Evolutionary conservation across 2,797 vertebrate species (phyloP), one percentile per base, ranked within the genome.

Genomic region (Onychomys leucogaster): DNA sequence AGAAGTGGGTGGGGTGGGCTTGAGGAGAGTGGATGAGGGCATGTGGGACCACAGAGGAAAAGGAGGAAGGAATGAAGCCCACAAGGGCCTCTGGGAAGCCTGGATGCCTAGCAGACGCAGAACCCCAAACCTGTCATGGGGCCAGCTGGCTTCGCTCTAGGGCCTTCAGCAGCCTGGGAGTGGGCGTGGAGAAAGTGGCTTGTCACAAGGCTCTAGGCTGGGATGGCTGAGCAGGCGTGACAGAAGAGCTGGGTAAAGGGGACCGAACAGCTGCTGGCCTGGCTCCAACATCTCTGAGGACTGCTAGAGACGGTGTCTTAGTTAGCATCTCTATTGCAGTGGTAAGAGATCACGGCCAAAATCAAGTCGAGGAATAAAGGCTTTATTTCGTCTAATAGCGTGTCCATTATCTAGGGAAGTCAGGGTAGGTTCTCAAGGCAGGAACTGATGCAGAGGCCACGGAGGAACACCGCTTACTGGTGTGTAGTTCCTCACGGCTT

Each of bases 161-260:
- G 88, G 88, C 96, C 92, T 94, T 95, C 61, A 52, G 95, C 96
- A 96, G 96, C 89, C 97, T 90, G 95, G 95, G 96, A 97, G 94
- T 97, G 96, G 95, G 96, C 0, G 59, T 97, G 97, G 95, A 96
- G 95, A 95, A 94, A 84, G 94, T 34, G 10, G 86, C 85, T 97
- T 90, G 94, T 96, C 95, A 92, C 78, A 73, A 57, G 95, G 85
- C 96, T 95, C 81, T 8, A 0, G 94, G 87, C 46, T 37, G 71
- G 90, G 78, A 67, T 25, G 67, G 81, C 92, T 81, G 91, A 93
- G 94, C 32, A 1, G 94, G 96, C 25, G 5, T 63, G 96, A 85
- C 23, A 27, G 96, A 89, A 84, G 78, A 71, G 59, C 59, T 88
- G 80, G 86, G 73, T 78, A 82, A 49, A 92, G 89, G 92, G 97